These are phyloP conservation scores for Taenioides sp. DNA, from an alignment of 2,797 vertebrate genomes.

Conservation along the genomic window DNA sequence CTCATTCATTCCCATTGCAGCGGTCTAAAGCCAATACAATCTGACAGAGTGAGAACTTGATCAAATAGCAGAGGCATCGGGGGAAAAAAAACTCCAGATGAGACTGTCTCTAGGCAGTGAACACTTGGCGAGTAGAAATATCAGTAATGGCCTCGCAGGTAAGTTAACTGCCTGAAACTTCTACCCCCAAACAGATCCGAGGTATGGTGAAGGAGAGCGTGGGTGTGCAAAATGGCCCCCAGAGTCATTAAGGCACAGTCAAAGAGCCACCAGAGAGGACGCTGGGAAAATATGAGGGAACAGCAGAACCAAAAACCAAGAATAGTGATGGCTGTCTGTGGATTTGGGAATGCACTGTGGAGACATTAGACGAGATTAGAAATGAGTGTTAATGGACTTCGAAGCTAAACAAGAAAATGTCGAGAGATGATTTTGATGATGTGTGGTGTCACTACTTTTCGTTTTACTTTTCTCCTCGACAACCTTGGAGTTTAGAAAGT, in stretches of 20 bases:
- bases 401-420: constrained; percentile 18
- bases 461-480: background rate
- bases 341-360: constrained; percentile 19
- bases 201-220: constrained; percentile 54
- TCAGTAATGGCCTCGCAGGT: constrained; percentile 62
- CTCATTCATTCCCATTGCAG: constrained; percentile 62
- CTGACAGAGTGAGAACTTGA: constrained; percentile 67
- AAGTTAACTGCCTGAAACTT: constrained; percentile 67
- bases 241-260: constrained; percentile 65
- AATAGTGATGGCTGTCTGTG: constrained; percentile 24
- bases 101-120: constrained; percentile 57
- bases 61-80: constrained; percentile 64
- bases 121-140: constrained; percentile 69
- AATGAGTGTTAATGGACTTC: constrained; percentile 35
- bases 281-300: constrained; percentile 42
- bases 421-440: constrained; percentile 23
- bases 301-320: constrained; percentile 39
- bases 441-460: background rate
- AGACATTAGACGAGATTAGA: constrained; percentile 26
- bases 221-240: constrained; percentile 65
- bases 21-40: constrained; percentile 71
- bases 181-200: constrained; percentile 62
- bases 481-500: background rate
- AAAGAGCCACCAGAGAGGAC: constrained; percentile 48
- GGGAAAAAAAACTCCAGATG: constrained; percentile 50